phyloP scores from a whole-genome alignment of 1,140 invertebrate species.

The Scaptomyza graminum region DNA sequence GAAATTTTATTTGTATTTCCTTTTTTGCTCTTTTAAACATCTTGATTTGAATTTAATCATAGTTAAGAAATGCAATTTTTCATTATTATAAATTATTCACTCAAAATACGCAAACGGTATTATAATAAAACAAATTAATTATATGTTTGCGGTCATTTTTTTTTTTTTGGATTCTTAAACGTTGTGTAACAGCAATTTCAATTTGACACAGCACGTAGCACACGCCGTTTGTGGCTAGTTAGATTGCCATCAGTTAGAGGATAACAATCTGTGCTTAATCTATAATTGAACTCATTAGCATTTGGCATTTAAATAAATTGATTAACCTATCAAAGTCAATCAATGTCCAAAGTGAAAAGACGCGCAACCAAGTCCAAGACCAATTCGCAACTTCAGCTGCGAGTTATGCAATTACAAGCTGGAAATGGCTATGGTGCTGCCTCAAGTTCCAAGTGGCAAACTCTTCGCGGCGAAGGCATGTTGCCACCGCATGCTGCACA shows the following conservation, averaged over 20 bases:
- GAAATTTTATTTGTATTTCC: too few relatives aligned
- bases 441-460: conserved; percentile 11
- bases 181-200: too few relatives aligned
- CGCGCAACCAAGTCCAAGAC: background rate
- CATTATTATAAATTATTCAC: too few relatives aligned
- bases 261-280: conserved; percentile 36
- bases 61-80: too few relatives aligned
- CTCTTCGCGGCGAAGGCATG: conserved; percentile 9
- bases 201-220: background rate
- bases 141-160: too few relatives aligned
- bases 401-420: conserved; percentile 54
- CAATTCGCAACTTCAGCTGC: conserved; percentile 24
- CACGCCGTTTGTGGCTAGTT: conserved; percentile 9
- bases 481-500: conserved; percentile 30
- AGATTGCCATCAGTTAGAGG: conserved; percentile 15
- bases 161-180: too few relatives aligned
- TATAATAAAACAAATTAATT: too few relatives aligned
- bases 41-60: too few relatives aligned
- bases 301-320: conserved; percentile 55
- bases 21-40: too few relatives aligned
- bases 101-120: too few relatives aligned
- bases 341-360: background rate
- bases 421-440: conserved; percentile 21
- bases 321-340: conserved; percentile 42
- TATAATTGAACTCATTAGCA: conserved; percentile 49